Base-by-base conservation (phyloP, 2,797 vertebrate species). In the Hippoglossus hippoglossus region DNA sequence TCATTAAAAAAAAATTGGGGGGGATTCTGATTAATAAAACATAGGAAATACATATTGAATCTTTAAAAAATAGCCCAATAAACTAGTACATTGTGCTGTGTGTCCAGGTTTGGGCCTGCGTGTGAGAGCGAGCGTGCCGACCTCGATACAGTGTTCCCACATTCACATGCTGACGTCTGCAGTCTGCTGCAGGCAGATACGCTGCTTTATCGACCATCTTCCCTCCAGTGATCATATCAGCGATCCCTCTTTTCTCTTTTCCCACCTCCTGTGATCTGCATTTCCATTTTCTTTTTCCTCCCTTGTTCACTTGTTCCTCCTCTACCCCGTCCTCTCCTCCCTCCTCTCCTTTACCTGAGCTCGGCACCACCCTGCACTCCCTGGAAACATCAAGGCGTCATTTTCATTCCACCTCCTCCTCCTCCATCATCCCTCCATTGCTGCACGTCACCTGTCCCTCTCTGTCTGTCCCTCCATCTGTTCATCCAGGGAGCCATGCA, bases 161-260 rank as follows among this genome's bases (percentile, higher is more conserved):
- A 13, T 8, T 46, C 61, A 54, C 72, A 63, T 65, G 63, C 77
- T 79, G 75, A 69, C 10, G 25, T 67, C 7, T 52, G 49, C 57
- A 6, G 21, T 67, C 25, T 65, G 72, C 81, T 79, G 71, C 80
- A 71, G 84, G 67, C 58, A 13, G 87, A 76, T 73, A 81, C 85
- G 51, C 1, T 66, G 50, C 24, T 46, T 71, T 71, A 84, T 82
- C 36, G 11, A 80, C 75, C 61, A 67, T 67, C 72, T 3, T 70
- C 72, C 60, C 77, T 64, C 71, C 80, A 81, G 34, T 0, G 63
- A 76, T 61, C 77, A 53, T 75, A 25, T 6, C 74, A 46, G 5
- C 16, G 1, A 28, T 34, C 53, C 22, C 31, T 39, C 51, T 21
- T 47, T 25, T 5, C 24, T 6, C 26, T 49, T 2, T 19, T 13